Evolutionary conservation across 1,140 invertebrate genomes (phyloP).

Genomic region (Drosophila yakuba): DNA sequence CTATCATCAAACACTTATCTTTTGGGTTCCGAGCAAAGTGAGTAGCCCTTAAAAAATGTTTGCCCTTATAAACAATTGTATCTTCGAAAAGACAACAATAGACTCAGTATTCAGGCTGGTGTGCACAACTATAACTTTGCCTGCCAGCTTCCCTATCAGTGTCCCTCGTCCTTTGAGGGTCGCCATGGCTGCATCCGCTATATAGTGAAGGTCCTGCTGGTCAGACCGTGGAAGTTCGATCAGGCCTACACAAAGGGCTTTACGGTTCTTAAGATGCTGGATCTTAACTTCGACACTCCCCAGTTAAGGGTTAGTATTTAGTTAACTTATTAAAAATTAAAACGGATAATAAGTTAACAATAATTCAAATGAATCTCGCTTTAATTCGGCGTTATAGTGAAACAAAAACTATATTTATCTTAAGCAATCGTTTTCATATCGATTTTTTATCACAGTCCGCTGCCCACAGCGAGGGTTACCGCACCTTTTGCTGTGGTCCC

Average conservation of each 20-base stretch:
- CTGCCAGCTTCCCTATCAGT: conserved; percentile 86
- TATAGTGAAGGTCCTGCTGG: conserved; percentile 88
- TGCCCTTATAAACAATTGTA: neutral
- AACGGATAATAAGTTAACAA: neutral
- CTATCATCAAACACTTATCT: conserved; percentile 71
- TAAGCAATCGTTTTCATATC: neutral
- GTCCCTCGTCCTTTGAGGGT: conserved; percentile 90
- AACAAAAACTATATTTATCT: neutral
- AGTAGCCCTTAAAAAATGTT: conserved; percentile 27
- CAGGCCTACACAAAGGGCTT: conserved; percentile 90
- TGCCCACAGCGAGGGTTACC: conserved; percentile 66
- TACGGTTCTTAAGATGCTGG: conserved; percentile 89
- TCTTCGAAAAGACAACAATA: conserved; percentile 72
- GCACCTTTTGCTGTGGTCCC: conserved; percentile 78
- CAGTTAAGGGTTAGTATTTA: conserved; percentile 56
- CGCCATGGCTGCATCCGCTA: conserved; percentile 89
- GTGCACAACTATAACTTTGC: conserved; percentile 87
- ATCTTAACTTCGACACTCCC: conserved; percentile 88
- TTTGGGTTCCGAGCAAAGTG: conserved; percentile 74
- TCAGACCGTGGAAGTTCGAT: conserved; percentile 91
- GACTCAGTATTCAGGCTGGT: conserved; percentile 85
- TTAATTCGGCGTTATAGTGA: too few relatives aligned
- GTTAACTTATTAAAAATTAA: neutral
- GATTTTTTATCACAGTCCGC: conserved; percentile 47
- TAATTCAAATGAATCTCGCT: too few relatives aligned